phyloP scores from a whole-genome alignment of 2,888 invertebrate genomes.

The Melieria omissa region DNA sequence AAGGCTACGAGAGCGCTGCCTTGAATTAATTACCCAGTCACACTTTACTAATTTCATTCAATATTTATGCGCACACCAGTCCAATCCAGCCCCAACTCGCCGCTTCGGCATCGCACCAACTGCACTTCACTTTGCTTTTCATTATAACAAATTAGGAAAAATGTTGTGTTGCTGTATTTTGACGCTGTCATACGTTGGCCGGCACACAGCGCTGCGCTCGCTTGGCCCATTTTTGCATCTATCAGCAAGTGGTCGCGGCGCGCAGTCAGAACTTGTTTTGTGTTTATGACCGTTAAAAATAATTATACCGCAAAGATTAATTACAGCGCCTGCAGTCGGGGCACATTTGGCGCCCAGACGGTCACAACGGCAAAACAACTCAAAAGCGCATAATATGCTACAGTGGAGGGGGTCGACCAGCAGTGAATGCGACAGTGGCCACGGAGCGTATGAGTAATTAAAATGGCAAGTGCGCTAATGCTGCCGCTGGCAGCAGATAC shows the following conservation, averaged over 20 bases:
- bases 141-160: not conserved
- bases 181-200: not conserved
- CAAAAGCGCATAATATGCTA: no score
- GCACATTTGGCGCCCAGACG: slow-evolving; percentile 5
- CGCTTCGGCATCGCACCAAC: no score
- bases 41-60: not conserved
- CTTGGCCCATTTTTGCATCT: not conserved
- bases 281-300: slow-evolving; percentile 45
- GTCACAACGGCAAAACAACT: not conserved
- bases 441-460: slow-evolving; percentile 25
- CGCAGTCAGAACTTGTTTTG: slow-evolving; percentile 13
- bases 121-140: not conserved
- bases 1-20: not conserved
- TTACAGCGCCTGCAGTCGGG: not conserved
- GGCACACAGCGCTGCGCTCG: no score
- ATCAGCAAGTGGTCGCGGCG: not conserved
- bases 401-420: no score
- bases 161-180: not conserved
- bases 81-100: not conserved
- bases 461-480: not conserved
- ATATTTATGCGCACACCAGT: not conserved
- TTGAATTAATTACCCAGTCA: not conserved
- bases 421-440: not conserved
- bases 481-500: no score
- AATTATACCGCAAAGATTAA: slow-evolving; percentile 45